These are phyloP conservation scores for Gila orcuttii DNA, from an alignment of 2,113 vertebrate species.

Conservation along the genomic window DNA sequence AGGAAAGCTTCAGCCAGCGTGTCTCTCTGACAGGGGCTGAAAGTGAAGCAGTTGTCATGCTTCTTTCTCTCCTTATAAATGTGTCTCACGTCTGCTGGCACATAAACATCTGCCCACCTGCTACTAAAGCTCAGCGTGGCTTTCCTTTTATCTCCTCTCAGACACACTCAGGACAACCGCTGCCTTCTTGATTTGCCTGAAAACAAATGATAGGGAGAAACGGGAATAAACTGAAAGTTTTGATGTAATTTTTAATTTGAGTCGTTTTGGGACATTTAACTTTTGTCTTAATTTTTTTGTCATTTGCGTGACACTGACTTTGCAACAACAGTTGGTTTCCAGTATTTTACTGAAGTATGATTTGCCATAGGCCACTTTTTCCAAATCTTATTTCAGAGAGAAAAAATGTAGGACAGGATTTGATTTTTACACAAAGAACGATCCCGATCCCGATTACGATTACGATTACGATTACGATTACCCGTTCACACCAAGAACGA, in stretches of 20 bases:
- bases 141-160: background rate
- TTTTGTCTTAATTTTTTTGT: background rate
- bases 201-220: background rate
- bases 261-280: background rate
- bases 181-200: background rate
- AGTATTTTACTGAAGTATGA: too few species aligned
- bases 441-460: too few species aligned
- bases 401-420: background rate
- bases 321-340: too few species aligned
- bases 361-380: background rate
- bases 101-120: conserved; percentile 1
- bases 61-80: conserved; percentile 8
- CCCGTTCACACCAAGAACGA: background rate
- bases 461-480: too few species aligned
- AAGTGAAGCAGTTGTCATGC: background rate
- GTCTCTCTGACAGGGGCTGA: background rate
- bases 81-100: background rate
- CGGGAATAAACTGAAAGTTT: background rate
- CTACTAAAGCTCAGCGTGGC: background rate
- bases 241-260: background rate
- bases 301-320: too few species aligned
- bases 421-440: background rate
- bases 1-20: background rate
- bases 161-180: background rate
- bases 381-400: background rate